A percentile compares a stretch with the other conserved stretches of the same genome.
Conservation (phyloP, 1,140 invertebrate genomes). For the Papilio polytes region DNA sequence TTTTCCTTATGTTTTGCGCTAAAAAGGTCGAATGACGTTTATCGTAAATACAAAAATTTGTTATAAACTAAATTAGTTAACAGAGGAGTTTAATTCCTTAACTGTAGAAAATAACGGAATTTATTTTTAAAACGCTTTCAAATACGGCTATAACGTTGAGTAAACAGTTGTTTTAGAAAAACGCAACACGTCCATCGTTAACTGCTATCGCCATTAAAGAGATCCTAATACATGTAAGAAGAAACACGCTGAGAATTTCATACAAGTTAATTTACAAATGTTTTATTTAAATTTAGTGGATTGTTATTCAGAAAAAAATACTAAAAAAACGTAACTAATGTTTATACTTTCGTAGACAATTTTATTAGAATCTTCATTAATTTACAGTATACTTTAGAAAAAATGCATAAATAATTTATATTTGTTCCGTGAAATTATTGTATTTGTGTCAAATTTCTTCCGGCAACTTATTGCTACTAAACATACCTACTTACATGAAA, state of each 20-base stretch:
- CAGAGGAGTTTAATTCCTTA: no score
- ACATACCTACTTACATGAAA: neutral
- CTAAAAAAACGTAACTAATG: no score
- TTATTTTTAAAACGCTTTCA: slow-evolving; percentile 27
- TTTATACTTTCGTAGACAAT: no score
- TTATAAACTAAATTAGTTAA: no score
- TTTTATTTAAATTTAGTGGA: neutral
- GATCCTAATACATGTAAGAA: slow-evolving; percentile 47
- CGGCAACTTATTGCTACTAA: neutral
- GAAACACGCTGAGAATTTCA: slow-evolving; percentile 39
- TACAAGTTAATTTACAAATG: neutral
- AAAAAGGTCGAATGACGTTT: slow-evolving; percentile 5
- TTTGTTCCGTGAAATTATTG: slow-evolving; percentile 15
- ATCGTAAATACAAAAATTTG: neutral
- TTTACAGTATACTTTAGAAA: neutral
- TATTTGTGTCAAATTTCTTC: slow-evolving; percentile 16
- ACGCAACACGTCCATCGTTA: slow-evolving; percentile 58
- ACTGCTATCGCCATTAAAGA: slow-evolving; percentile 62
- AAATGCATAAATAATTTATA: neutral
- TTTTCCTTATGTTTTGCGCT: slow-evolving; percentile 8
- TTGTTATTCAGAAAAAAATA: neutral
- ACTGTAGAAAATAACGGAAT: neutral
- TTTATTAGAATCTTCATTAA: neutral
- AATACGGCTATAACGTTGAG: slow-evolving; percentile 44
- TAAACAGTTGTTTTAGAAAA: slow-evolving; percentile 51